Evolutionary conservation across 2,888 invertebrate species (phyloP), one percentile per base, ranked within the genome.

Genomic region (Tholera decimalis): DNA sequence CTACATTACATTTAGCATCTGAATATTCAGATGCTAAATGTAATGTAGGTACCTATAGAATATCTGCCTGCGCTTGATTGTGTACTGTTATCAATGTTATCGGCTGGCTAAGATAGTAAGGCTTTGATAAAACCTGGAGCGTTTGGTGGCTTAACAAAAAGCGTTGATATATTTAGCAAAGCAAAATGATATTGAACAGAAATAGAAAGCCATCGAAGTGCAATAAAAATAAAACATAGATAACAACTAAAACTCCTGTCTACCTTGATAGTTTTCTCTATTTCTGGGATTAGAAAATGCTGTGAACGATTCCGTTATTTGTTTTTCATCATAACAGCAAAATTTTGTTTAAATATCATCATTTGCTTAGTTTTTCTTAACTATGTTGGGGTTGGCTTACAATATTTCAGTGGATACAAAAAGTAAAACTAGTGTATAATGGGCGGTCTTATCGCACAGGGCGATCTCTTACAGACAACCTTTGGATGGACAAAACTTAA

Each of bases 51-150:
- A 44, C 15, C 15, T 24, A 24, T 26, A 1, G 8, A 53, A 30
- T 37, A 35, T 56, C 39, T 47, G 35, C 15, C n/a, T n/a, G n/a
- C 37, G 22, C n/a, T 59, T 66, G 61, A 62, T 73, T 66, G 57
- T 53, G 41, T 43, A 50, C 46, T 58, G 59, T 73, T 76, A 80
- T 82, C 80, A 56, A 18, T 47, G 46, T 57, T 80, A 82, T 80
- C 82, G 39, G 43, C 18, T 51, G 24, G 44, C 30, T 30, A 49
- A 67, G 79, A 79, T 80, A 80, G 46, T 47, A 22, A 37, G 49
- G n/a, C n/a, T n/a, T 53, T 56, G 82, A 82, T 80, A 82, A 79
- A 7, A 44, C 24, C 28, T 61, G 46, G 39, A 57, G 59, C 61
- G 47, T 66, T 78, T 46, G 61, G 51, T 59, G 63, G 53, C 55